These are phyloP conservation scores for Drosophila anomelani DNA, from an alignment of 2,888 invertebrate species.

Conservation along the genomic window DNA sequence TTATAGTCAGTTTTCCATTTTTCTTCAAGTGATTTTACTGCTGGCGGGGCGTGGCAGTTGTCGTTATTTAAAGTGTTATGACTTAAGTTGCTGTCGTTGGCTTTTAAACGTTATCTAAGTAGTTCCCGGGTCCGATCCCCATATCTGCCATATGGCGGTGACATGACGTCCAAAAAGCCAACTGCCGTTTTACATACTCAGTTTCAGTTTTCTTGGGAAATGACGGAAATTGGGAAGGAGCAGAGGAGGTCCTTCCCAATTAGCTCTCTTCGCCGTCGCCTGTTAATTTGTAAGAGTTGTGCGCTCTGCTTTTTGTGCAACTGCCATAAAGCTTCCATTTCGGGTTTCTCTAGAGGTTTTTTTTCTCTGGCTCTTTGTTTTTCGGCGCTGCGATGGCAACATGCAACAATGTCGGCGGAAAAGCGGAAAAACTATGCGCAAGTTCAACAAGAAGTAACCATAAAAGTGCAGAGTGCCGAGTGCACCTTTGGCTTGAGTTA, in stretches of 20 bases:
- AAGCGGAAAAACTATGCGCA: constrained; percentile 35
- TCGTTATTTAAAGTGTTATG: constrained; percentile 73
- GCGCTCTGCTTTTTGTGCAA: constrained; percentile 23
- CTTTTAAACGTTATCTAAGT: constrained; percentile 75
- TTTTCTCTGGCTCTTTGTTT: constrained; percentile 20
- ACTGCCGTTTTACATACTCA: constrained; percentile 36
- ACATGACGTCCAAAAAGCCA: constrained; percentile 37
- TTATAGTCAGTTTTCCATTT: neutral
- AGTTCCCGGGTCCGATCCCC: constrained; percentile 50
- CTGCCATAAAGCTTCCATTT: constrained; percentile 51
- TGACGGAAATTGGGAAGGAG: neutral
- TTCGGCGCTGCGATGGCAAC: constrained; percentile 55
- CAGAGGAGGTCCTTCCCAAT: constrained; percentile 48
- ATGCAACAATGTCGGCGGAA: constrained; percentile 58
- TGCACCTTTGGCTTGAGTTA: constrained; percentile 45
- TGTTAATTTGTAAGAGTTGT: constrained; percentile 66
- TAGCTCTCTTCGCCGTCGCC: constrained; percentile 62
- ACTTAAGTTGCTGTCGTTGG: constrained; percentile 63
- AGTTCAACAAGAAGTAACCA: constrained; percentile 50
- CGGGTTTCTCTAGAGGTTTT: constrained; percentile 6
- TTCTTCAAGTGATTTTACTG: neutral
- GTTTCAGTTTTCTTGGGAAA: constrained; percentile 17
- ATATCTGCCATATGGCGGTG: constrained; percentile 50
- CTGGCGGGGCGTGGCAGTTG: constrained; percentile 27
- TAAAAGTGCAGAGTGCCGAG: constrained; percentile 58